A percentile compares a stretch with the other conserved stretches of the same genome.
Evolutionary conservation across 1,140 invertebrate species (phyloP).

Genomic region (Zaprionus ghesquierei): DNA sequence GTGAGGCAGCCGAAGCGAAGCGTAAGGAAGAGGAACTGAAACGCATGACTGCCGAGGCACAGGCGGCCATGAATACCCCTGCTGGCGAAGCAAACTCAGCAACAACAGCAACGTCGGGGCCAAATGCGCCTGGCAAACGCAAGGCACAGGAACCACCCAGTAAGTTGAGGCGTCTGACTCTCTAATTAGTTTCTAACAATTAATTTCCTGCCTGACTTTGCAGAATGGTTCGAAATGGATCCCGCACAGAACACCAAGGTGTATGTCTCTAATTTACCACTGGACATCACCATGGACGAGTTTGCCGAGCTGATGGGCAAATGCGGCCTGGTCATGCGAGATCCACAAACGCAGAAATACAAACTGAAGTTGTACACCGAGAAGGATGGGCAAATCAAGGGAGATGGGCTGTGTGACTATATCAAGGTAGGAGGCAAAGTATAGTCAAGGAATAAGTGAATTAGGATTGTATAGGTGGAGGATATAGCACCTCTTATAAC

Average conservation of each 20-base stretch:
- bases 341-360: conserved; percentile 91
- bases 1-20: conserved; percentile 58
- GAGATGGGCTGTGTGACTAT: conserved; percentile 98
- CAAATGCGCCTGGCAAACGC: conserved; percentile 66
- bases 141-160: conserved; percentile 83
- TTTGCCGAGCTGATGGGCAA: conserved; percentile 96
- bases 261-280: conserved; percentile 96
- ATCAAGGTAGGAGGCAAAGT: conserved; percentile 88
- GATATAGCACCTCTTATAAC: neutral
- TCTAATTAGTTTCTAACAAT: neutral
- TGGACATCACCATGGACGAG: conserved; percentile 94
- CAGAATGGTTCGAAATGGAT: conserved; percentile 96
- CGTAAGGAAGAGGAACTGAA: conserved; percentile 65
- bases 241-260: conserved; percentile 98
- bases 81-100: conserved; percentile 16
- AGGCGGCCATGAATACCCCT: conserved; percentile 72
- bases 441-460: no score
- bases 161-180: conserved; percentile 25
- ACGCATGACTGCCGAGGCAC: conserved; percentile 70
- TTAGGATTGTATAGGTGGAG: no score
- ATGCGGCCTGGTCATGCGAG: conserved; percentile 97
- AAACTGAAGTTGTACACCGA: conserved; percentile 98
- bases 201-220: neutral
- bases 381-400: conserved; percentile 92
- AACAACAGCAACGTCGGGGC: conserved; percentile 12